Base-by-base conservation (phyloP, 2,797 vertebrate species). In the Spinibarbus caldwelli region DNA sequence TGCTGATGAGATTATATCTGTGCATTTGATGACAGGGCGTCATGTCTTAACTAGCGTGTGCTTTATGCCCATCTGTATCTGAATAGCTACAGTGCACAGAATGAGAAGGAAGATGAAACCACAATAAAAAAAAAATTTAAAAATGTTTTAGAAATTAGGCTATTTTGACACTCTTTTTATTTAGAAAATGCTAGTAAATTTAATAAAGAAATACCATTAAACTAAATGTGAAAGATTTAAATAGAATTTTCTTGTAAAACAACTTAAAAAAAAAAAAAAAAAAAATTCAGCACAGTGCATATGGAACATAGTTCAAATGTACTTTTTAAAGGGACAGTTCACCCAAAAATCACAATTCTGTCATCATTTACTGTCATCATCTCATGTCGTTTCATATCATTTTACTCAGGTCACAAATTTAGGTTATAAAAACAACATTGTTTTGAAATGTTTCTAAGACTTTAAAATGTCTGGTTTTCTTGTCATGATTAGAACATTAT, bases 1-100 rank as follows among this genome's bases (percentile, higher is more conserved):
- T 64, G 52, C 52, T n/a, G 68, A 73, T 82, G 41, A 47, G 54
- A 82, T 82, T 73, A 62, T 73, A 45, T 62, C 45, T 36, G 45
- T 17, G 66, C 31, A 17, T 26, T 45, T 6, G 15, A 43, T 12
- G 19, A 54, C 1, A 14, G 38, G 8, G 38, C 15, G 38, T 21
- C 2, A 4, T 34, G 38, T 78, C 15, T 45, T 43, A 36, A 68
- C 26, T 62, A 62, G 57, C 11, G 4, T 59, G 4, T 26, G 31
- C 15, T 34, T 19, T 67, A 3, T 19, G 1, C 29, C 31, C 19
- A 26, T 41, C 6, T 34, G 29, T 31, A 26, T 78, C 52, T 21
- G 14, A 31, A 62, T 31, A 62, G 47, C 15, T 57, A 29, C 17
- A 64, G 9, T 41, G 17, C 47, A 49, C 29, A 34, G 14, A 29